Conservation (phyloP, 2,113 vertebrate genomes). For the Leptodactylus fuscus region DNA sequence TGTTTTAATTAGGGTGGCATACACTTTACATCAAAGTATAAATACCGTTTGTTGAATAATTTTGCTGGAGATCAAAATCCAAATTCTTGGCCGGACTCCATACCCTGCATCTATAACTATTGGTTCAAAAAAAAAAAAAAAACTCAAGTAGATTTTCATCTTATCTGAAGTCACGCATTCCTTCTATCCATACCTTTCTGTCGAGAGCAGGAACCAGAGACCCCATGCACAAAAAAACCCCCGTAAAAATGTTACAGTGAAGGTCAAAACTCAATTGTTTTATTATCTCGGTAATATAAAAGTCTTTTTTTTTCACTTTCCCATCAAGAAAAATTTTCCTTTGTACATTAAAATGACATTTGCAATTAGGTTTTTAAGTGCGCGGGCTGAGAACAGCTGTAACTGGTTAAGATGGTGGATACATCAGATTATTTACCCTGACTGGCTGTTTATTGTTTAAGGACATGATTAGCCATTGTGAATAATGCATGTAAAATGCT, state of each 20-base stretch:
- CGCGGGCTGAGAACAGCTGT: conserved; percentile 45
- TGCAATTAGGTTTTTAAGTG: conserved; percentile 48
- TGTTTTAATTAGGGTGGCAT: conserved; percentile 44
- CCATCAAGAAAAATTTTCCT: conserved; percentile 47
- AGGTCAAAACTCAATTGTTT: conserved; percentile 44
- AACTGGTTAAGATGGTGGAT: conserved; percentile 55
- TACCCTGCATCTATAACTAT: conserved; percentile 31
- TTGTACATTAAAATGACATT: conserved; percentile 58
- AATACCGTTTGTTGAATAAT: conserved; percentile 48
- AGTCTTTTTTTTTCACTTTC: conserved; percentile 44
- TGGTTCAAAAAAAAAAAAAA: conserved; percentile 29
- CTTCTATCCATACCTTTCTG: conserved; percentile 35
- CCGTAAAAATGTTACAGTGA: conserved; percentile 8
- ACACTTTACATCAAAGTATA: conserved; percentile 49
- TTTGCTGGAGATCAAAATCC: conserved; percentile 49
- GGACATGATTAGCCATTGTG: conserved; percentile 44
- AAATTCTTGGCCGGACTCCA: conserved; percentile 43
- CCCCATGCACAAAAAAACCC: neutral
- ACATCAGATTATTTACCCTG: conserved; percentile 59
- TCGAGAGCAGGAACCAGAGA: neutral
- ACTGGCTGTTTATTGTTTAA: conserved; percentile 52
- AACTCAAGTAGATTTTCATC: conserved; percentile 34
- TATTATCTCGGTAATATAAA: conserved; percentile 39
- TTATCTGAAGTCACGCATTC: conserved; percentile 51
- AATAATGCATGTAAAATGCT: conserved; percentile 55